Conservation (phyloP, 1,140 invertebrate species). For the Aphidius ervi region DNA sequence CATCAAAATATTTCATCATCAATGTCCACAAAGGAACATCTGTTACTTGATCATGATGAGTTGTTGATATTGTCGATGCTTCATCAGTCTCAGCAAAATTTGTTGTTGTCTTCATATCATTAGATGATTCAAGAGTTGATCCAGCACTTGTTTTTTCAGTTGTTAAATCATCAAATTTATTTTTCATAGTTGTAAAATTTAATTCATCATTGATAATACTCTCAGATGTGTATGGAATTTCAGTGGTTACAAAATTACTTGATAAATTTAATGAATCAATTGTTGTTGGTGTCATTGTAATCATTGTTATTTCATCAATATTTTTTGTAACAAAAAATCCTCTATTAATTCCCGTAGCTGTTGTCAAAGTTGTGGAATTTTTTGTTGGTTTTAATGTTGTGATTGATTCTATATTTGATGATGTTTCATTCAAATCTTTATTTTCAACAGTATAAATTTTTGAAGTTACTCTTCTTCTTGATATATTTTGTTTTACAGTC, state of each 20-base stretch:
- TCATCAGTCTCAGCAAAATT: not conserved
- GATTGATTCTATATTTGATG: constrained; percentile 3
- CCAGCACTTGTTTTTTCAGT: not conserved
- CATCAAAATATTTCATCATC: no score
- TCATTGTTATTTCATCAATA: not conserved
- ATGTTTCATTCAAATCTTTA: not conserved
- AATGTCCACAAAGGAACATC: no score
- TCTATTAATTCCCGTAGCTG: constrained; percentile 10
- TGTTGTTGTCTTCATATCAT: not conserved
- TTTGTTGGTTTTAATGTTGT: constrained; percentile 25
- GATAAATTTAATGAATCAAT: not conserved
- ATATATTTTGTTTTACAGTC: not conserved
- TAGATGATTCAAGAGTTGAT: constrained; percentile 2
- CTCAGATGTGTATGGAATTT: not conserved
- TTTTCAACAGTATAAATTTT: not conserved
- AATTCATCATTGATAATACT: not conserved
- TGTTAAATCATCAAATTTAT: not conserved
- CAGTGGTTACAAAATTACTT: no score
- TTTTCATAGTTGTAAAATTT: no score
- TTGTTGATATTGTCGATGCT: not conserved
- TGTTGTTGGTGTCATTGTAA: not conserved
- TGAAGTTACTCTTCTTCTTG: constrained; percentile 18
- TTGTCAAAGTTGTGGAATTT: constrained; percentile 11
- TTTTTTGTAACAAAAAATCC: constrained; percentile 40
- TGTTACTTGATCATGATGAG: no score